Evolutionary conservation across 2,797 vertebrate genomes (phyloP).

Genomic region (Sebastiscus tertius): DNA sequence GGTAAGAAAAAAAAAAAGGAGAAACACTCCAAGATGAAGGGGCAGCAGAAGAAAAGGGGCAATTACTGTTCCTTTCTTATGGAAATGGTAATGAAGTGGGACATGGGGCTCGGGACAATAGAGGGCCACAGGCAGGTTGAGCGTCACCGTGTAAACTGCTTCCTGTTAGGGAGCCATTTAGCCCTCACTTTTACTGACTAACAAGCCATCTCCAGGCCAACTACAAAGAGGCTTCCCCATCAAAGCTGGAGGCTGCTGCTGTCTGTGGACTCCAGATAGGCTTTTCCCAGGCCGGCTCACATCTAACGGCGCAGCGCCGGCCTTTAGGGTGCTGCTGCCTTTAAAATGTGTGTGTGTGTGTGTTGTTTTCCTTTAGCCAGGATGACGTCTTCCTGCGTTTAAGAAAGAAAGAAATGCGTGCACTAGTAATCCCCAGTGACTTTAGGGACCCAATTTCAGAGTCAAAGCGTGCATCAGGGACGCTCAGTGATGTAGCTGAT

Average conservation of each 20-base stretch:
- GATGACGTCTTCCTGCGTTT: neutral
- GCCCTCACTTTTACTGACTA: conserved; percentile 88
- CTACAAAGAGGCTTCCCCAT: conserved; percentile 85
- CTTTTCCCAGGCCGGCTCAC: conserved; percentile 74
- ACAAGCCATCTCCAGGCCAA: conserved; percentile 85
- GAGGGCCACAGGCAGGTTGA: conserved; percentile 81
- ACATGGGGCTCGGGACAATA: conserved; percentile 82
- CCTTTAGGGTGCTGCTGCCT: conserved; percentile 16
- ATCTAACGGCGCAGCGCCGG: conserved; percentile 30
- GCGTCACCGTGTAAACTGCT: conserved; percentile 86
- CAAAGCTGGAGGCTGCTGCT: conserved; percentile 79
- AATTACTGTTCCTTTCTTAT: conserved; percentile 88
- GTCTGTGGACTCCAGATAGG: conserved; percentile 65
- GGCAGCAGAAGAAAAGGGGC: conserved; percentile 84
- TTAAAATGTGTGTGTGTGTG: conserved; percentile 10
- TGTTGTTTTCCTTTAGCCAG: conserved; percentile 1
- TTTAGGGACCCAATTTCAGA: neutral
- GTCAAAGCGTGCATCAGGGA: conserved; percentile 1
- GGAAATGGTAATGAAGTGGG: conserved; percentile 89
- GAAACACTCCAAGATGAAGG: conserved; percentile 83
- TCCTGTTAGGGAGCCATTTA: conserved; percentile 88
- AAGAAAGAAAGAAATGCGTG: conserved; percentile 1
- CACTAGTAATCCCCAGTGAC: neutral
- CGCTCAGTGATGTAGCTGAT: neutral
- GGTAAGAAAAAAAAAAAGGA: conserved; percentile 20